phyloP scores from a whole-genome alignment of 2,888 invertebrate genomes.

The Scrobipalpa atriplicella region DNA sequence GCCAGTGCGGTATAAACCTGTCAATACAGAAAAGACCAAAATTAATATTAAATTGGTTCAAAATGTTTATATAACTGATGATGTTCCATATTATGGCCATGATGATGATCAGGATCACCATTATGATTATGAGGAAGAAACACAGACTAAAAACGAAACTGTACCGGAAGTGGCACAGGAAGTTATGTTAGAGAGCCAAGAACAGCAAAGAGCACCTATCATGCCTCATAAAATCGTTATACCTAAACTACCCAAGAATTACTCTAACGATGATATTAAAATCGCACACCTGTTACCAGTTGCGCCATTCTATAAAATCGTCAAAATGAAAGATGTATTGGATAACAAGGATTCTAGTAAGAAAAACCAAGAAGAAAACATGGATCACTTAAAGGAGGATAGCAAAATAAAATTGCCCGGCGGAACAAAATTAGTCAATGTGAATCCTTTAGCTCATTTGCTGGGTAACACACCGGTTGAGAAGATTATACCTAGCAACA shows the following conservation, averaged over 20 bases:
- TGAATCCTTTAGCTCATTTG: conserved; percentile 68
- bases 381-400: too few species aligned
- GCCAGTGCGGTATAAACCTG: conserved; percentile 56
- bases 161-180: conserved; percentile 72
- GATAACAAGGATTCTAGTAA: background rate
- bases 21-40: conserved; percentile 38
- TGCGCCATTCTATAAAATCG: conserved; percentile 70
- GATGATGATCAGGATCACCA: conserved; percentile 19
- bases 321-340: conserved; percentile 57
- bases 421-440: conserved; percentile 62
- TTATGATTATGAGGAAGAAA: conserved; percentile 36
- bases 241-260: conserved; percentile 51
- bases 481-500: conserved; percentile 46
- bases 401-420: conserved; percentile 48
- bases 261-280: conserved; percentile 44
- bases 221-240: conserved; percentile 51
- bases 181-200: conserved; percentile 53
- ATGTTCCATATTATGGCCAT: background rate
- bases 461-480: conserved; percentile 51
- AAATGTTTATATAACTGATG: conserved; percentile 9
- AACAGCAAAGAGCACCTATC: conserved; percentile 37
- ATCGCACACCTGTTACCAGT: conserved; percentile 65
- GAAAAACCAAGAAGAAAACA: background rate
- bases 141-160: conserved; percentile 36
- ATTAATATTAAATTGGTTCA: conserved; percentile 51